A percentile compares a stretch with the other conserved stretches of the same genome.
phyloP scores from a whole-genome alignment of 1,140 invertebrate genomes.

The Lordiphosa clarofinis region DNA sequence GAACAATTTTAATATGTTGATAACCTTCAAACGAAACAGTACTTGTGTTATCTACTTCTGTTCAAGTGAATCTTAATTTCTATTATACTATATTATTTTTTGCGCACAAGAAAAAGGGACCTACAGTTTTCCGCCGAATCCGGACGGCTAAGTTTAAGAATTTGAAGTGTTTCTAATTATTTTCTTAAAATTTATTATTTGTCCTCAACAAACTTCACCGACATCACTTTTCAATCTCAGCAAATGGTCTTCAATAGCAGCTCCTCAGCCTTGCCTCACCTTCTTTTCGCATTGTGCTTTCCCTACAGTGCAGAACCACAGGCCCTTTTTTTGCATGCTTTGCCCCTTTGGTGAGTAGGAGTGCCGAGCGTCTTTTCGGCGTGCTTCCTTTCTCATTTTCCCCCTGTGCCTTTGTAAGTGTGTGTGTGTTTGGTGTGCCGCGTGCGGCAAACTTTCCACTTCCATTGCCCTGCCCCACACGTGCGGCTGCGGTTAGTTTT shows the following conservation, averaged over 20 bases:
- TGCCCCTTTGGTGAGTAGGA: background rate
- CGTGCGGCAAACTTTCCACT: conserved; percentile 51
- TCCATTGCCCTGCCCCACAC: conserved; percentile 24
- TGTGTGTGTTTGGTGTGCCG: conserved; percentile 18
- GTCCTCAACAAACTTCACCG: too few species aligned
- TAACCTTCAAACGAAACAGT: too few species aligned
- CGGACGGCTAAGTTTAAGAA: too few species aligned
- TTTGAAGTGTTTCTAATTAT: too few species aligned
- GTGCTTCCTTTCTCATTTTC: conserved; percentile 34
- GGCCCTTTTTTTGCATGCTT: conserved; percentile 4
- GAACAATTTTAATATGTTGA: too few species aligned
- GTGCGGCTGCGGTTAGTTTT: conserved; percentile 59
- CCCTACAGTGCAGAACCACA: conserved; percentile 11
- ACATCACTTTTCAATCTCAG: too few species aligned
- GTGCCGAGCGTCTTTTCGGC: conserved; percentile 35
- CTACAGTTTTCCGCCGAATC: too few species aligned
- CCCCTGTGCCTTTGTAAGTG: conserved; percentile 1
- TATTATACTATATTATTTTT: too few species aligned
- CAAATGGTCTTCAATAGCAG: background rate
- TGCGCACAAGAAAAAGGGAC: too few species aligned
- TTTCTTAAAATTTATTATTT: too few species aligned
- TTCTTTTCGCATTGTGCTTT: background rate
- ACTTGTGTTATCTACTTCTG: too few species aligned
- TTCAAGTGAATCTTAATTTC: too few species aligned
- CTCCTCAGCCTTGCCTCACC: background rate